A percentile compares a stretch with the other conserved stretches of the same genome.
Conservation (phyloP, 1,140 invertebrate genomes). For the Drosophila baimaii region DNA sequence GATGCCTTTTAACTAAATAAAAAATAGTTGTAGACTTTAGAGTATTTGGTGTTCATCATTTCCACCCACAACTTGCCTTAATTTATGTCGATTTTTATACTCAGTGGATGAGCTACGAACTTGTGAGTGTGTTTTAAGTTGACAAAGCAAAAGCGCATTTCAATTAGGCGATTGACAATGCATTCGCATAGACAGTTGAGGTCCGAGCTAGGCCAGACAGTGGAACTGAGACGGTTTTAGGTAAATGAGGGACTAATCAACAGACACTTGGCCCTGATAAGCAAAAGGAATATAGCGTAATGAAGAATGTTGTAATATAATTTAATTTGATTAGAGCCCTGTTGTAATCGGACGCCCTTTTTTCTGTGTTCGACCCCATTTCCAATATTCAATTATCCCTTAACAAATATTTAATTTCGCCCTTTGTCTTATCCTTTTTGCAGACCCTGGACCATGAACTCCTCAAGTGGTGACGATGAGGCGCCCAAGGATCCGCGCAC, state of each 20-base stretch:
- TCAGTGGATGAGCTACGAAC: constrained; percentile 15
- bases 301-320: not conserved
- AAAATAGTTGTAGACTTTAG: not conserved
- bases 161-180: constrained; percentile 36
- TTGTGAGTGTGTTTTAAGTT: constrained; percentile 12
- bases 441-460: constrained; percentile 87
- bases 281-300: constrained; percentile 1
- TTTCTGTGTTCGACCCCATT: not conserved
- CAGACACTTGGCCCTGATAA: constrained; percentile 1
- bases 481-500: constrained; percentile 93
- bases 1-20: not conserved
- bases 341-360: not conserved
- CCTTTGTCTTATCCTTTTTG: constrained; percentile 13
- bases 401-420: constrained; percentile 11
- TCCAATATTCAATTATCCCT: constrained; percentile 18
- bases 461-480: constrained; percentile 88
- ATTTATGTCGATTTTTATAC: constrained; percentile 48
- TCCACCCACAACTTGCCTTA: not conserved
- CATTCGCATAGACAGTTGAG: constrained; percentile 26
- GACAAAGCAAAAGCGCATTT: constrained; percentile 45
- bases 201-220: not conserved
- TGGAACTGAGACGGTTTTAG: not conserved
- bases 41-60: constrained; percentile 4
- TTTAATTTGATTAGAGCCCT: constrained; percentile 12
- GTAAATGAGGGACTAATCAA: not conserved